Percentiles rank a stretch among this genome's conserved stretches.
Evolutionary conservation across 2,888 invertebrate genomes (phyloP).

Genomic region (Papilio demoleus): DNA sequence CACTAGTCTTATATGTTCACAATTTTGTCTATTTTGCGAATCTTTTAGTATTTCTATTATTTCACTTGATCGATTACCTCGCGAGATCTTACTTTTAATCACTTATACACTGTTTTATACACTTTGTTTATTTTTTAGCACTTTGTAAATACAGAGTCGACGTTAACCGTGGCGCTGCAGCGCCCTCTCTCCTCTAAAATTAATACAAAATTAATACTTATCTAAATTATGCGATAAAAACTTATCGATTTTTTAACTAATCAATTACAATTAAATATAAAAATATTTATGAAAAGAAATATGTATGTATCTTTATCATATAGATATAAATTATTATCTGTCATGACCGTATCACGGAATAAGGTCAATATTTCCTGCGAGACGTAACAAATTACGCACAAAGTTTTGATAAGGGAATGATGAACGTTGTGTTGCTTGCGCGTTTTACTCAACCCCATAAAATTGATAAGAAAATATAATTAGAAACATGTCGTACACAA

Average conservation of each 20-base stretch:
- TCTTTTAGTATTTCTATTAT: too few relatives aligned
- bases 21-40: too few relatives aligned
- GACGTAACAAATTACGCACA: conserved; percentile 29
- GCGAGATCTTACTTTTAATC: too few relatives aligned
- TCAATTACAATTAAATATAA: conserved; percentile 16
- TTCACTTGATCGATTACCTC: too few relatives aligned
- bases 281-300: conserved; percentile 16
- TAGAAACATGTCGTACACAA: background rate
- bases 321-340: conserved; percentile 20
- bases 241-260: conserved; percentile 9
- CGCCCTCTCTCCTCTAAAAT: background rate
- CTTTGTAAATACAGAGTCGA: too few relatives aligned
- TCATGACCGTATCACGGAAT: conserved; percentile 27
- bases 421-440: background rate
- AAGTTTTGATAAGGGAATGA: background rate
- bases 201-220: background rate
- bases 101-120: too few relatives aligned
- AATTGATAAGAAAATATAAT: conserved; percentile 1
- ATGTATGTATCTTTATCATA: conserved; percentile 19
- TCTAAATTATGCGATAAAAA: background rate
- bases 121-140: too few relatives aligned
- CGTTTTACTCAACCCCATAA: conserved; percentile 10
- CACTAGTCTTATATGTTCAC: too few relatives aligned
- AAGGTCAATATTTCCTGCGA: conserved; percentile 31
- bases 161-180: too few relatives aligned